Evolutionary conservation across 2,888 invertebrate species (phyloP).

Genomic region (Eupithecia insigniata): DNA sequence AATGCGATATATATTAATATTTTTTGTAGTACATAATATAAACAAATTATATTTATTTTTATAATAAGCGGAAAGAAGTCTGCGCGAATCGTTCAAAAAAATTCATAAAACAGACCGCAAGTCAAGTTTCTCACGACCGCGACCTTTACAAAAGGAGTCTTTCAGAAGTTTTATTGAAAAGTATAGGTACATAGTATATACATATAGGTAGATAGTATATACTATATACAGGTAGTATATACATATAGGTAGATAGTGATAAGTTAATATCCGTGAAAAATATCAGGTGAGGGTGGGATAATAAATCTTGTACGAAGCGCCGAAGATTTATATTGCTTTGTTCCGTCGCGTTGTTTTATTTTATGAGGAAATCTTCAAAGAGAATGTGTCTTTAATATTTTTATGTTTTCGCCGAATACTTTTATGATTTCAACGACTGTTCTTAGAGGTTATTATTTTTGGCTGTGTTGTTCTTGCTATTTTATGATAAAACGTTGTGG

Average conservation of each 20-base stretch:
- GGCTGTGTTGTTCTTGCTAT: background rate
- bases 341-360: background rate
- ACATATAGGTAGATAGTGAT: too few species aligned
- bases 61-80: too few species aligned
- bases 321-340: conserved; percentile 6
- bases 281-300: background rate
- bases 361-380: conserved; percentile 14
- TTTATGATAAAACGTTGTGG: background rate
- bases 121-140: background rate
- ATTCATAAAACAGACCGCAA: background rate
- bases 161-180: conserved; percentile 7
- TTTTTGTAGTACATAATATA: too few species aligned
- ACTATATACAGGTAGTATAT: too few species aligned
- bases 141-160: background rate
- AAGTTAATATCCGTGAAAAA: conserved; percentile 2
- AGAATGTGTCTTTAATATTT: conserved; percentile 15
- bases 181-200: too few species aligned
- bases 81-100: too few species aligned
- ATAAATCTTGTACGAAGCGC: conserved; percentile 3
- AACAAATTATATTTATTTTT: too few species aligned
- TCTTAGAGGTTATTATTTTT: background rate
- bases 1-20: too few species aligned
- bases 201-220: too few species aligned
- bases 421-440: conserved; percentile 12
- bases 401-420: conserved; percentile 15